Conservation (phyloP, 30 jellyfish, hydroid and myxozoan species). For the Hydra vulgaris region DNA sequence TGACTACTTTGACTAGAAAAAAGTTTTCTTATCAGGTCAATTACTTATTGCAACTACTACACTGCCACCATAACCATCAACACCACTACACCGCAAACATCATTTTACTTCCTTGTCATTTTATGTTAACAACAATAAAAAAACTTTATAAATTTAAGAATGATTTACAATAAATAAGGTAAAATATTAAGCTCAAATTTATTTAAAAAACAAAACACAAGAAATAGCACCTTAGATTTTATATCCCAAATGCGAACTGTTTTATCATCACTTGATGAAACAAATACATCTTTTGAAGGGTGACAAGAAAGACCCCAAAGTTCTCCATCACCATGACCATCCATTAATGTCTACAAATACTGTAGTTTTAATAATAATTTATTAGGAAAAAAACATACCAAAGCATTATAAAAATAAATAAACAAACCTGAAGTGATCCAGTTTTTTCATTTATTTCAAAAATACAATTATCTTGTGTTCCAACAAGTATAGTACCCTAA, state of each 20-base stretch:
- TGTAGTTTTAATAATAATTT: not conserved
- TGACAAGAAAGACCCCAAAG: conserved; percentile 86
- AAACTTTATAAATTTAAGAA: too few relatives aligned
- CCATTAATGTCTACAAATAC: conserved; percentile 41
- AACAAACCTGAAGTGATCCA: conserved; percentile 42
- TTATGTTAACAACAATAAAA: too few relatives aligned
- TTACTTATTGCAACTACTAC: too few relatives aligned
- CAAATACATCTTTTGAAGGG: conserved; percentile 68
- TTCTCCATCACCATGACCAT: conserved; percentile 92
- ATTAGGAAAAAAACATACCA: not conserved
- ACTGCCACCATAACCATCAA: too few relatives aligned
- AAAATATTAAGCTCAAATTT: too few relatives aligned
- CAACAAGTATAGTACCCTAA: conserved; percentile 87
- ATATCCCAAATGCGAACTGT: conserved; percentile 80
- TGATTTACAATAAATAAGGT: too few relatives aligned
- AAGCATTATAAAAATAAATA: not conserved
- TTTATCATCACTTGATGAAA: conserved; percentile 83
- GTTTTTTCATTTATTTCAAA: conserved; percentile 81
- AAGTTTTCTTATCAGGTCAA: too few relatives aligned
- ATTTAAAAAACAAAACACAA: too few relatives aligned
- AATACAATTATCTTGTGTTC: conserved; percentile 71
- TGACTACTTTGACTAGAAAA: too few relatives aligned
- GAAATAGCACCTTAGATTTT: conserved; percentile 42
- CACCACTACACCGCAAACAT: too few relatives aligned
- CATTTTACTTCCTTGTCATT: too few relatives aligned